Conservation (phyloP, 2,113 vertebrate genomes). For the Larimichthys crocea region DNA sequence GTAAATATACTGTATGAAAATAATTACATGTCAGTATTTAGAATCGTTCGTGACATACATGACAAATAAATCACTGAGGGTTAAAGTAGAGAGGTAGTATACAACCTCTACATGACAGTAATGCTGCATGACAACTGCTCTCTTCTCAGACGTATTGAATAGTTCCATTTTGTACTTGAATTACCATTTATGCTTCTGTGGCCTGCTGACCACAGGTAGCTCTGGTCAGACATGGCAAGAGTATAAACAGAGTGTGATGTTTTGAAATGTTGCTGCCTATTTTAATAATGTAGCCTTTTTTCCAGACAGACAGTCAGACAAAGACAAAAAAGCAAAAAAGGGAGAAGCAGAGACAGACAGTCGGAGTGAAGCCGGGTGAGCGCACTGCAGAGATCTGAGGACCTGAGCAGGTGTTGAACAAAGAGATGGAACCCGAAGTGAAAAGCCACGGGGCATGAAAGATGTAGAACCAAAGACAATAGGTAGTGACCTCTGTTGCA, state of each 20-base stretch:
- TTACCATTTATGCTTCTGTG: background rate
- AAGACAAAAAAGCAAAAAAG: slow-evolving; percentile 12
- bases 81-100: background rate
- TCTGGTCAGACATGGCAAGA: background rate
- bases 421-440: slow-evolving; percentile 60
- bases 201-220: background rate
- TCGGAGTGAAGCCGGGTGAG: background rate
- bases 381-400: slow-evolving; percentile 64
- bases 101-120: background rate
- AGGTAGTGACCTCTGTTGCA: slow-evolving; percentile 38
- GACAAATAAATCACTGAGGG: background rate
- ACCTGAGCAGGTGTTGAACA: slow-evolving; percentile 73
- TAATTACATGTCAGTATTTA: background rate
- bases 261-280: background rate
- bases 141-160: background rate
- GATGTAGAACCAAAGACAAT: slow-evolving; percentile 40
- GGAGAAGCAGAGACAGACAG: background rate
- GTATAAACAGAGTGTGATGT: background rate
- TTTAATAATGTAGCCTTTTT: slow-evolving; percentile 22
- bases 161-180: background rate
- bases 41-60: background rate
- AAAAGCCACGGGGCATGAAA: slow-evolving; percentile 54
- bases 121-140: background rate
- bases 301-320: slow-evolving; percentile 8
- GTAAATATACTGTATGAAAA: too few relatives aligned